Evolutionary conservation across 2,888 invertebrate genomes (phyloP), one percentile per base, ranked within the genome.

Genomic region (Rugalucina vietnamica): DNA sequence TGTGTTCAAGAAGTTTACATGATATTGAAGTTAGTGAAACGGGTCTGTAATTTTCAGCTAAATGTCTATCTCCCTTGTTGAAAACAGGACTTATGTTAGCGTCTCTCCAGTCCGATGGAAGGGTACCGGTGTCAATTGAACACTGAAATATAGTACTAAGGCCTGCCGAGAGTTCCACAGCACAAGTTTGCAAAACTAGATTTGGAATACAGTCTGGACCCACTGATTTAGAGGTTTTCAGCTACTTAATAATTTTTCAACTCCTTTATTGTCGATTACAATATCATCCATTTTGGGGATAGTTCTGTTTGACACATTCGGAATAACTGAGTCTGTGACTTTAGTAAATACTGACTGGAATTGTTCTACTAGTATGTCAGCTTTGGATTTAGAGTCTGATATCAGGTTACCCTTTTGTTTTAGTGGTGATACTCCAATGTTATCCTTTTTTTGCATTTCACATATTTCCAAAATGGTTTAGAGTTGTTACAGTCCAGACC

Each of bases 1-100:
- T 81, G 60, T 54, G 76, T 76, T 50, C 54, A 21, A 71, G 81
- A 1, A 57, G 27, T 76, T 76, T 81, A 29, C 72, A 76, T n/a
- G 81, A 54, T 32, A 71, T 49, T 24, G 29, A 71, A 5, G 49
- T 60, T 12, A 60, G 32, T 32, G 24, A 50, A 12, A 54, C 72
- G 1, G 32, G 79, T n/a, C 36, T 24, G 73, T 50, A 60, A 73
- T 39, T 36, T 14, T 57, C 57, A 57, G 57, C 27, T 2, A 24
- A 29, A 2, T 57, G 29, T 5, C 4, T 29, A 57, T 57, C 54
- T 18, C 54, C 54, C 8, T 57, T 57, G 1, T 57, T n/a, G n/a
- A n/a, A n/a, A n/a, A n/a, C n/a, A n/a, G n/a, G 32, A 18, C 43
- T 18, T 12, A 43, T 43, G 8, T 43, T 43, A 8, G 8, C 8